Conservation (phyloP, 1,140 invertebrate species). For the Sycophaga agraensis region DNA sequence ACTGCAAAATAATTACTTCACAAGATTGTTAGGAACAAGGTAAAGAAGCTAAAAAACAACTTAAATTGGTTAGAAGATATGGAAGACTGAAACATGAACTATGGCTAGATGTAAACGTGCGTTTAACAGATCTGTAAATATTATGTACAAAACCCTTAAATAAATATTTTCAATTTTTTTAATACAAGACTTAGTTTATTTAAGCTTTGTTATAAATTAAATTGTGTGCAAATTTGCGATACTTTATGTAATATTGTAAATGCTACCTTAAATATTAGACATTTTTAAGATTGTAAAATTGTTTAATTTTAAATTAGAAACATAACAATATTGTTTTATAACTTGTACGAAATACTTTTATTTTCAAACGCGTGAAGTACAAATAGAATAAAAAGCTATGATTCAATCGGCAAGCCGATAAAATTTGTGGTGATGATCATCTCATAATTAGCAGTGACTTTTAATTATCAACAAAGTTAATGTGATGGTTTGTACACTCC, state of each 20-base stretch:
- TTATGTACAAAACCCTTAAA: conserved; percentile 46
- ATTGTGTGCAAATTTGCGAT: too few relatives aligned
- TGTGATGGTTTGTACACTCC: background rate
- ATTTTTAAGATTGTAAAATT: background rate
- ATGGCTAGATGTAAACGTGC: conserved; percentile 15
- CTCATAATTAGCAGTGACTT: too few relatives aligned
- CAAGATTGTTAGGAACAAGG: too few relatives aligned
- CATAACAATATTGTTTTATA: background rate
- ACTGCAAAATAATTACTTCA: too few relatives aligned
- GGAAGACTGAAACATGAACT: conserved; percentile 27
- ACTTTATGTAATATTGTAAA: too few relatives aligned
- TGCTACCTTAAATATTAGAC: too few relatives aligned
- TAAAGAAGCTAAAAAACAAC: too few relatives aligned
- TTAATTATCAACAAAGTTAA: conserved; percentile 2
- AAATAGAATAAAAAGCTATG: conserved; percentile 26
- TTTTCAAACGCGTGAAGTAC: conserved; percentile 19
- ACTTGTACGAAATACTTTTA: conserved; percentile 22
- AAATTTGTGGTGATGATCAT: conserved; percentile 6
- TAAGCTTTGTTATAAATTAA: background rate
- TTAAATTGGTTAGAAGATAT: conserved; percentile 12
- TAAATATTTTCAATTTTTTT: conserved; percentile 57
- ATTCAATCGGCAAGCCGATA: conserved; percentile 2
- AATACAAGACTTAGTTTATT: conserved; percentile 26
- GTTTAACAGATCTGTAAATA: conserved; percentile 34
- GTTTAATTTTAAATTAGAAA: background rate